Conservation (phyloP, 2,797 vertebrate genomes). For the Erethizon dorsatum region DNA sequence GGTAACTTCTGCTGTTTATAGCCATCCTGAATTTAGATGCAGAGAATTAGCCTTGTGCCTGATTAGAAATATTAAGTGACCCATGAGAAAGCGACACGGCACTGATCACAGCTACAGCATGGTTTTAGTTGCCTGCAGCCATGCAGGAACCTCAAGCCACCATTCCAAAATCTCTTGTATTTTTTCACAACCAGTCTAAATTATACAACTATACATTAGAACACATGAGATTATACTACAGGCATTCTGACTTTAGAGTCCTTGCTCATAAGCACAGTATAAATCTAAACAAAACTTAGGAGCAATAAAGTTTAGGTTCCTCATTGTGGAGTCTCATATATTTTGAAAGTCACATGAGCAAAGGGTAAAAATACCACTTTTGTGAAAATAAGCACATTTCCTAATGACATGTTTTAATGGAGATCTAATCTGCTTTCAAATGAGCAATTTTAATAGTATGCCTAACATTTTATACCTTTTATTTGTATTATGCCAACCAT, state of each 20-base stretch:
- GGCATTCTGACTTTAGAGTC: not conserved
- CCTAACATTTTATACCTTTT: not conserved
- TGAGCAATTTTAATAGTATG: not conserved
- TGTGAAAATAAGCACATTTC: not conserved
- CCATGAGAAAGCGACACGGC: not conserved
- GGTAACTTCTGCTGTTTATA: not conserved
- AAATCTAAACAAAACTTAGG: not conserved
- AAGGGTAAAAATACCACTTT: not conserved
- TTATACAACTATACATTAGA: not conserved
- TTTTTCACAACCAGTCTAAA: not conserved
- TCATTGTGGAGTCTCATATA: not conserved
- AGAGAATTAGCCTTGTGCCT: not conserved
- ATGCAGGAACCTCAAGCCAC: not conserved
- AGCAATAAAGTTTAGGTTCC: not conserved
- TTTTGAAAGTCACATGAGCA: not conserved
- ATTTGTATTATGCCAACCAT: not conserved
- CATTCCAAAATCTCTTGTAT: not conserved
- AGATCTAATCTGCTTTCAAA: not conserved
- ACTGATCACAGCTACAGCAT: not conserved
- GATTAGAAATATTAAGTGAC: not conserved
- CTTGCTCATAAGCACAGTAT: not conserved
- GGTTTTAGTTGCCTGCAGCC: not conserved
- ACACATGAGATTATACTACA: not conserved
- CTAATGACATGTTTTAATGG: not conserved
- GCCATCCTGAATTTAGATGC: not conserved